Base-by-base conservation (phyloP, 2,888 invertebrate genomes). In the Drosophila anomelani region DNA sequence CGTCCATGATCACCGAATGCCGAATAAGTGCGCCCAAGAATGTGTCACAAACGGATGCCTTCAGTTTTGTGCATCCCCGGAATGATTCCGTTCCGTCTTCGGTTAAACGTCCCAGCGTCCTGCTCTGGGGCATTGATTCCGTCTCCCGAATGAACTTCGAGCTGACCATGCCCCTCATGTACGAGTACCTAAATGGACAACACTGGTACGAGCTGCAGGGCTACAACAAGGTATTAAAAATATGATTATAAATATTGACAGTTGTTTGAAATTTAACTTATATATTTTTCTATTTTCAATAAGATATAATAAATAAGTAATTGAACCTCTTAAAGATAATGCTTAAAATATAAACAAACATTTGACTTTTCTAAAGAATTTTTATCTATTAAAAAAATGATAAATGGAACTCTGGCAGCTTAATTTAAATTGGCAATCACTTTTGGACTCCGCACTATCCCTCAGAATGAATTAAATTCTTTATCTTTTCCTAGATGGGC, bases 111-210 rank as follows among this genome's bases (percentile, higher is more conserved):
- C 85, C 95, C 13, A 96, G 95, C 89, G 94, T 98, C 0, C 91
- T 98, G 39, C 93, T 97, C 82, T 91, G 98, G 53, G 98, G 97
- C 29, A 95, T 98, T 80, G 97, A 98, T 90, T 96, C 96, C 23
- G 94, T 98, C 83, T 97, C 97, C 0, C 93, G 97, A 59, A 93
- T 96, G 66, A 96, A 97, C 88, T 94, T 96, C 76, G 93, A 95
- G 7, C 94, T 96, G 46, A 95, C 95, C 4, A 95, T 98, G 95
- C 95, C 95, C 0, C 93, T 94, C 82, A 97, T 96, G 2, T 92
- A 94, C 10, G 91, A 93, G 6, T 95, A 95, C 89, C 92, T 98
- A 15, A 91, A 94, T 20, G 93, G 94, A 2, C 94, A 94, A 58
- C 94, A 94, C 59, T 97, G 96, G 94, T 92, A 95, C 36, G 95